Conservation (phyloP, 2,888 invertebrate genomes). For the Xestia sexstrigata region DNA sequence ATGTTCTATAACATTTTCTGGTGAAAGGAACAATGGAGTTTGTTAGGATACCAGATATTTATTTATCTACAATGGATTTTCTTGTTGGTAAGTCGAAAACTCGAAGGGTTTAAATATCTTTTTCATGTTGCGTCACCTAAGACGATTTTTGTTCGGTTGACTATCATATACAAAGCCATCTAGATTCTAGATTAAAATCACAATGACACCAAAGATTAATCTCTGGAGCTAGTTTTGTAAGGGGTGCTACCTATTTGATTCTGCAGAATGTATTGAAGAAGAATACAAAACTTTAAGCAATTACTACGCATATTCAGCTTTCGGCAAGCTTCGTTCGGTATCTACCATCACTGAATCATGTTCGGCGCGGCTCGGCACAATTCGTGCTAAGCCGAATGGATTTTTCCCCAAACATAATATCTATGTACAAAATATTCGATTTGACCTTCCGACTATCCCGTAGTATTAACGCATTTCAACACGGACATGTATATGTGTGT, state of each 20-base stretch:
- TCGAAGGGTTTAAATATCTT: background rate
- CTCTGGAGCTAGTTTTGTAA: background rate
- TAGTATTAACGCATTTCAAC: background rate
- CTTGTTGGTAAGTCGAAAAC: background rate
- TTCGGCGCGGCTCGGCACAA: no score
- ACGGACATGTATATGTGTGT: background rate
- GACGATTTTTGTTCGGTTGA: background rate
- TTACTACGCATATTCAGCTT: background rate
- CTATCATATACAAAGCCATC: background rate
- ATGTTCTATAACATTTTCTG: conserved; percentile 2
- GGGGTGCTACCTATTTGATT: background rate
- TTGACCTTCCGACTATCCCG: background rate
- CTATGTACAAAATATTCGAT: background rate
- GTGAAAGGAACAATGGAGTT: conserved; percentile 21
- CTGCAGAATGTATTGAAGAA: background rate
- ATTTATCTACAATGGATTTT: background rate
- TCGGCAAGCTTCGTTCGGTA: background rate
- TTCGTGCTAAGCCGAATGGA: no score
- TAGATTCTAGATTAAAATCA: background rate
- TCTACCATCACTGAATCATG: no score
- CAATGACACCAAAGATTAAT: background rate
- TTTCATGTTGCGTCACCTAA: background rate
- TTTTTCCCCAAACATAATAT: background rate
- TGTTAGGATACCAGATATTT: background rate
- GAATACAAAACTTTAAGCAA: no score